phyloP scores from a whole-genome alignment of 1,140 invertebrate genomes.

The Parasteatoda tepidariorum region DNA sequence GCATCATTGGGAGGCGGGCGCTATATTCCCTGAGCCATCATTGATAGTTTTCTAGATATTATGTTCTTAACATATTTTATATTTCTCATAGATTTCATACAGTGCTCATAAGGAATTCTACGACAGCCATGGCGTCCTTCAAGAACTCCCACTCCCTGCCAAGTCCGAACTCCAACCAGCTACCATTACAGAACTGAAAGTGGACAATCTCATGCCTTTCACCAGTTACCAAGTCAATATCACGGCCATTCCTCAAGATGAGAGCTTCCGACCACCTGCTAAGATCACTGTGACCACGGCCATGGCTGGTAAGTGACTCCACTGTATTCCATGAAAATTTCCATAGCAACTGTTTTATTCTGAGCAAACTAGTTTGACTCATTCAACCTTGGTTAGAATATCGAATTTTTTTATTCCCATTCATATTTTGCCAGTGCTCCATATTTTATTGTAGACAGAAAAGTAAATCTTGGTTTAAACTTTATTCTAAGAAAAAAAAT shows the following conservation, averaged over 20 bases:
- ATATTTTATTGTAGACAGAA: too few species aligned
- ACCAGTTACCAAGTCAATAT: constrained; percentile 96
- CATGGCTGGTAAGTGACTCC: constrained; percentile 77
- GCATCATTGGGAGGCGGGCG: too few species aligned
- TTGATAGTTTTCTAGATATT: too few species aligned
- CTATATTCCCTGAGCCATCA: too few species aligned
- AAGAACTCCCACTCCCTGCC: constrained; percentile 83
- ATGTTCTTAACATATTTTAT: too few species aligned
- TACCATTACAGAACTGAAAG: constrained; percentile 71
- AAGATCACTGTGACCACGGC: constrained; percentile 96
- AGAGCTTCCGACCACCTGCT: constrained; percentile 86
- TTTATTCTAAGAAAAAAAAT: too few species aligned
- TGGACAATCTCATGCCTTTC: constrained; percentile 85
- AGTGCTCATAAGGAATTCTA: constrained; percentile 95
- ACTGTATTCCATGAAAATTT: too few species aligned
- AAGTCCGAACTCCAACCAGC: constrained; percentile 79
- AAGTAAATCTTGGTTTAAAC: too few species aligned
- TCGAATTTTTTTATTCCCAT: too few species aligned
- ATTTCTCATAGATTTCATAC: constrained; percentile 87
- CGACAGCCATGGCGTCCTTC: constrained; percentile 91
- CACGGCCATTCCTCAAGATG: constrained; percentile 86
- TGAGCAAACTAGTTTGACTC: neutral
- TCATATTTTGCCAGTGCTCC: too few species aligned
- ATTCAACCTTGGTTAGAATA: too few species aligned
- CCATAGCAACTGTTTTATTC: too few species aligned